Conservation (phyloP, 2,888 invertebrate species). For the Ophioninae sp. region DNA sequence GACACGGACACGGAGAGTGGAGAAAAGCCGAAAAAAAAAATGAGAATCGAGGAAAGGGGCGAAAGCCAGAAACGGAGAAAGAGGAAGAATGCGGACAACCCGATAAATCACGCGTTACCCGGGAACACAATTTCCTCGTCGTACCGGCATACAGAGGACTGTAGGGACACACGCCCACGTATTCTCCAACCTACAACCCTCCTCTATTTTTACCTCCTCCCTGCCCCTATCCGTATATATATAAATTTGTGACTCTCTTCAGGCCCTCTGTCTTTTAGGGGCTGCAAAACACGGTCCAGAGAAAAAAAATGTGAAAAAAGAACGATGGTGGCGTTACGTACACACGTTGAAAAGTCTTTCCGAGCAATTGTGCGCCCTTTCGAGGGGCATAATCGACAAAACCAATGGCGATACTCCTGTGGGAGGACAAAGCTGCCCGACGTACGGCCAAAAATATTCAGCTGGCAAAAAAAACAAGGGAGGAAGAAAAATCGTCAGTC, state of each 20-base stretch:
- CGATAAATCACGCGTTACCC: constrained; percentile 62
- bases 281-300: constrained; percentile 38
- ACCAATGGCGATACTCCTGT: constrained; percentile 45
- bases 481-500: not conserved
- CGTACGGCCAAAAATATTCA: constrained; percentile 9
- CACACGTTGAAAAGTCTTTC: constrained; percentile 35
- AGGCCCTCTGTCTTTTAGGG: not conserved
- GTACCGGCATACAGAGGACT: constrained; percentile 34
- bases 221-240: not conserved
- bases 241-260: not conserved
- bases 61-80: constrained; percentile 49
- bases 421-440: not conserved
- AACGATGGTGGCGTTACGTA: constrained; percentile 46
- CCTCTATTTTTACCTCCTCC: not conserved
- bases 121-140: constrained; percentile 61
- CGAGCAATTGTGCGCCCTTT: constrained; percentile 21
- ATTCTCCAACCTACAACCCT: constrained; percentile 5
- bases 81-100: constrained; percentile 50
- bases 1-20: constrained; percentile 39
- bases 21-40: constrained; percentile 49
- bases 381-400: constrained; percentile 39
- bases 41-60: constrained; percentile 39
- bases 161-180: constrained; percentile 30
- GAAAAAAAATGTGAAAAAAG: constrained; percentile 55
- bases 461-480: constrained; percentile 9